phyloP scores from a whole-genome alignment of 2,113 vertebrate species.

The Ammodytes marinus region DNA sequence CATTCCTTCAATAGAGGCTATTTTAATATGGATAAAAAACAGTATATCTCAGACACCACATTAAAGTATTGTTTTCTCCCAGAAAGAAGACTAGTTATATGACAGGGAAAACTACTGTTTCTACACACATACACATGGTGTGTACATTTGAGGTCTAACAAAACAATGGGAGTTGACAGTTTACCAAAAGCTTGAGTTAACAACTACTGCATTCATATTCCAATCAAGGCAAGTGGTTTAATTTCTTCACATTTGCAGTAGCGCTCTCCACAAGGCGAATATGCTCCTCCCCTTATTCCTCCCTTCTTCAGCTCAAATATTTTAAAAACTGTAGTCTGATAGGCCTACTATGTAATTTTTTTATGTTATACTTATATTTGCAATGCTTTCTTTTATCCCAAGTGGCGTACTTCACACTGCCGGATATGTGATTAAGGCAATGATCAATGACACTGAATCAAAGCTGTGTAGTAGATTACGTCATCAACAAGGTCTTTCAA shows the following conservation, averaged over 20 bases:
- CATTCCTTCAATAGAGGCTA: too few relatives aligned
- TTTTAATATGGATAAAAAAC: too few relatives aligned
- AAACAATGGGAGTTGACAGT: not conserved
- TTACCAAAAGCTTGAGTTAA: not conserved
- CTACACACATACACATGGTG: not conserved
- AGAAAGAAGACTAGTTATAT: too few relatives aligned
- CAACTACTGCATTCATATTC: not conserved
- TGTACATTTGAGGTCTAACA: not conserved
- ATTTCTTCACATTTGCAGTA: not conserved
- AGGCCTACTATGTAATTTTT: too few relatives aligned
- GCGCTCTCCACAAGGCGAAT: too few relatives aligned
- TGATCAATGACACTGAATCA: conserved; percentile 28
- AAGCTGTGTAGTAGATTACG: conserved; percentile 13
- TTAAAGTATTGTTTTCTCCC: too few relatives aligned
- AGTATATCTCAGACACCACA: too few relatives aligned
- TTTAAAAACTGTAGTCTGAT: not conserved
- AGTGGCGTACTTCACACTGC: conserved; percentile 1
- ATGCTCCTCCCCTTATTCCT: too few relatives aligned
- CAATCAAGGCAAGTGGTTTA: not conserved
- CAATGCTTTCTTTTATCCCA: conserved; percentile 8
- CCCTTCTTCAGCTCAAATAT: not conserved
- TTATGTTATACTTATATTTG: conserved; percentile 5
- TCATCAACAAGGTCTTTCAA: conserved; percentile 17
- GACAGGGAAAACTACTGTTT: too few relatives aligned
- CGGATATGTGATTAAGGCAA: conserved; percentile 8